These are phyloP conservation scores for Heterocephalus glaber DNA, from an alignment of 2,113 vertebrate genomes.

Conservation along the genomic window DNA sequence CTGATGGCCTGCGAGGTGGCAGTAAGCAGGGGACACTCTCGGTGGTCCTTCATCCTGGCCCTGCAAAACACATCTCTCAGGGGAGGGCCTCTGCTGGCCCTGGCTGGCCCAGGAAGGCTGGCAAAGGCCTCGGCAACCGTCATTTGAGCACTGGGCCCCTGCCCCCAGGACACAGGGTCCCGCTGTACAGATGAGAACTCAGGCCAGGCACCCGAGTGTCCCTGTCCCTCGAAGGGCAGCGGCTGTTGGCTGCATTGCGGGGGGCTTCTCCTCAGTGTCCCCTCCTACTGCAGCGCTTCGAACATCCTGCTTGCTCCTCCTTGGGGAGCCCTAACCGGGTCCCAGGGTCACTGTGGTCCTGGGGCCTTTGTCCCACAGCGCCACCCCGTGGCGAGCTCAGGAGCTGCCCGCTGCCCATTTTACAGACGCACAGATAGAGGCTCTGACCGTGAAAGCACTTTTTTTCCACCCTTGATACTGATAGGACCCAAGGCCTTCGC, in stretches of 20 bases:
- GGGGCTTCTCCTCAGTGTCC: background rate
- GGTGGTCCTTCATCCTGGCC: background rate
- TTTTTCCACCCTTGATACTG: background rate
- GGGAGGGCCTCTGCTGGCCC: background rate
- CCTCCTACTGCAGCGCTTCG: background rate
- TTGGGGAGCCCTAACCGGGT: background rate
- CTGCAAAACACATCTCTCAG: background rate
- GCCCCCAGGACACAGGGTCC: background rate
- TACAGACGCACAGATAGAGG: background rate
- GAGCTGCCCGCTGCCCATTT: background rate
- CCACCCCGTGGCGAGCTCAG: background rate
- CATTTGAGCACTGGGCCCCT: background rate
- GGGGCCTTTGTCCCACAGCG: slow-evolving; percentile 25
- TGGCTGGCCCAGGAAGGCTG: background rate
- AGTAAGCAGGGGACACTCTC: background rate
- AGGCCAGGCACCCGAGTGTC: background rate
- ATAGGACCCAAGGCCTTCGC: background rate
- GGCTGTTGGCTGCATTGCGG: background rate
- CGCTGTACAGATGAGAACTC: background rate
- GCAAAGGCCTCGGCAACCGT: background rate
- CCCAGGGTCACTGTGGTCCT: background rate
- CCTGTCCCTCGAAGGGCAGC: background rate
- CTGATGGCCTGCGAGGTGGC: background rate
- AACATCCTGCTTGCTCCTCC: background rate
- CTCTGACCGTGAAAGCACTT: background rate